Base-by-base conservation (phyloP, 2,113 vertebrate species). In the Chloebia gouldiae region DNA sequence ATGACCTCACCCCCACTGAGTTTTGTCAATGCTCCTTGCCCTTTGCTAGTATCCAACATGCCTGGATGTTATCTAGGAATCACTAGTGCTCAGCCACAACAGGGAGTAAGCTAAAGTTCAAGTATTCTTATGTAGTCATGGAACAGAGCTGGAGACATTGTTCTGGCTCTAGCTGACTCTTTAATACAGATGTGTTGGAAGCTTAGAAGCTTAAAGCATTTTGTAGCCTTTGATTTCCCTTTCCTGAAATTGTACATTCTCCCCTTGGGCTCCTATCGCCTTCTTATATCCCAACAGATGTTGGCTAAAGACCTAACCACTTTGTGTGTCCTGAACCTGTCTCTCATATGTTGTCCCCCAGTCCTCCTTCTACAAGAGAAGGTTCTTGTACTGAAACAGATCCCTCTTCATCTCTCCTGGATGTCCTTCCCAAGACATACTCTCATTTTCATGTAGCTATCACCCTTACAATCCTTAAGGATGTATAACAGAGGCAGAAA, bases 11-110 rank as follows among this genome's bases (percentile, higher is more conserved):
- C n/a, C 40, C 16, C 75, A 20, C 8, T 61, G 57, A 72, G 22
- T 54, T 84, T 35, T 60, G 33, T 44, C 64, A 80, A 1, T 11
- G 31, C 47, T 65, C 37, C 24, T 84, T 60, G 60, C 14, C 47
- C 39, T 75, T 78, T 81, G 9, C 19, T 45, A 33, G 37, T 28
- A 64, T 49, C 25, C 25, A 61, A 28, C 11, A 22, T 57, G 49
- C 10, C 28, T 37, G 31, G 24, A 33, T 49, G 51, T 25, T 79
- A 30, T 75, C 78, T 84, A 44, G 35, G 39, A 51, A 51, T 89
- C 64, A 42, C 21, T 27, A 54, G 13, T 8, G 13, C 15, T 59
- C 65, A 63, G 25, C 33, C 40, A 20, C 0, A 0, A 16, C 9
- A 17, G 4, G 35, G 15, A 57, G 3, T 33, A 56, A 69, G 35